Evolutionary conservation across 2,888 invertebrate species (phyloP).

Genomic region (Drosophila falleni): DNA sequence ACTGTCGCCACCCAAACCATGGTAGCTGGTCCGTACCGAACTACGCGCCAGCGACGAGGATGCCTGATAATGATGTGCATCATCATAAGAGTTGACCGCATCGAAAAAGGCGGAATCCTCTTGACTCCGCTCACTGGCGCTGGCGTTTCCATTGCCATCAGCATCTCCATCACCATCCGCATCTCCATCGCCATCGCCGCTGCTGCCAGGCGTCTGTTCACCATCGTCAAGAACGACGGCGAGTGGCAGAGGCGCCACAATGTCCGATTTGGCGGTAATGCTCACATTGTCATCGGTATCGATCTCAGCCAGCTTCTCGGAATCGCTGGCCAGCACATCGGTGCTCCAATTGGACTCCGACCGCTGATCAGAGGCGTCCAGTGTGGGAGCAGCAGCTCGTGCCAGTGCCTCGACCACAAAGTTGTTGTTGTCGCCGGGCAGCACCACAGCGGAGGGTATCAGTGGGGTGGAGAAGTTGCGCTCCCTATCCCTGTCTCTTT

Average conservation of each 20-base stretch:
- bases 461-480: slow-evolving; percentile 86
- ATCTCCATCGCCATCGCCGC: slow-evolving; percentile 62
- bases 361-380: slow-evolving; percentile 95
- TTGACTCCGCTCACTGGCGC: slow-evolving; percentile 82
- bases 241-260: slow-evolving; percentile 85
- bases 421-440: slow-evolving; percentile 85
- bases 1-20: slow-evolving; percentile 80
- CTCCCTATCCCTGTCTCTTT: slow-evolving; percentile 77
- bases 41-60: slow-evolving; percentile 84
- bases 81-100: slow-evolving; percentile 81
- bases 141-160: slow-evolving; percentile 62
- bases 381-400: slow-evolving; percentile 70
- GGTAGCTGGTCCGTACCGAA: slow-evolving; percentile 84
- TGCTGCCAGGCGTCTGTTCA: slow-evolving; percentile 77
- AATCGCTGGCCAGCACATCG: slow-evolving; percentile 97
- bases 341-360: slow-evolving; percentile 99
- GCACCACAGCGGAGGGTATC: slow-evolving; percentile 85
- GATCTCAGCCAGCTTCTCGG: slow-evolving; percentile 95
- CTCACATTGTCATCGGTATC: slow-evolving; percentile 89
- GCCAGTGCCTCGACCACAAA: slow-evolving; percentile 83
- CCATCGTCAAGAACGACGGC: slow-evolving; percentile 69
- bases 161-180: slow-evolving; percentile 34
- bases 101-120: slow-evolving; percentile 84
- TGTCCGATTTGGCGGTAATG: slow-evolving; percentile 91
- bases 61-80: slow-evolving; percentile 74